Conservation (phyloP, 2,797 vertebrate genomes). For the Molossus alvarezi region DNA sequence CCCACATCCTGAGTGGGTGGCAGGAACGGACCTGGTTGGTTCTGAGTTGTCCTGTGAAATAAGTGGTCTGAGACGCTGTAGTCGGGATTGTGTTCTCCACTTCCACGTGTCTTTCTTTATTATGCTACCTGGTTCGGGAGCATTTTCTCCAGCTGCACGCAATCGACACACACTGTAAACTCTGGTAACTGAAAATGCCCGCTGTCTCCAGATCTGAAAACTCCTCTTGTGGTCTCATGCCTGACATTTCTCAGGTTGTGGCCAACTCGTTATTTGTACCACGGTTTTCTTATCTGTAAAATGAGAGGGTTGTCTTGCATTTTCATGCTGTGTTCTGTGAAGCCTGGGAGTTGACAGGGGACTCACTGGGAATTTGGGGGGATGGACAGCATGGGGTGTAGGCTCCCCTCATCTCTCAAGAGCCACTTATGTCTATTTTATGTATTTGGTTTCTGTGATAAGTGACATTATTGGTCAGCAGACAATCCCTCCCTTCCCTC, state of each 20-base stretch:
- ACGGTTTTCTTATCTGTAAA: conserved; percentile 66
- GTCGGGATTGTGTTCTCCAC: background rate
- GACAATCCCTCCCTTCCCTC: background rate
- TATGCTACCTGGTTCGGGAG: conserved; percentile 60
- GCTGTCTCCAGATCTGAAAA: conserved; percentile 60
- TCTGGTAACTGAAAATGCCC: conserved; percentile 23
- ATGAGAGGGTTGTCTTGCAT: background rate
- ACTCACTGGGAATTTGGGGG: background rate
- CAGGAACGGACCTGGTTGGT: background rate
- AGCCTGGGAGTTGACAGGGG: background rate
- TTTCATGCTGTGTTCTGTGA: conserved; percentile 1
- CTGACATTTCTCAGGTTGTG: background rate
- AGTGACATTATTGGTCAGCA: conserved; percentile 32
- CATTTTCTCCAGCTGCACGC: conserved; percentile 67
- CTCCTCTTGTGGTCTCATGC: background rate
- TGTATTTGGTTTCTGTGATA: background rate
- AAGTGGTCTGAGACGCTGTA: background rate
- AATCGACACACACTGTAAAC: conserved; percentile 43
- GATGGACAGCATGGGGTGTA: background rate
- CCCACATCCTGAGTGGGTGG: background rate
- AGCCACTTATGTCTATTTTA: conserved; percentile 9
- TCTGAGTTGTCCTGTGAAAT: background rate
- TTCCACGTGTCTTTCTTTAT: conserved; percentile 11
- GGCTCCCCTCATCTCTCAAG: background rate
- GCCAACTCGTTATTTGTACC: conserved; percentile 1